These are phyloP conservation scores for Scolopax rusticola DNA, from an alignment of 2,797 vertebrate genomes.

Conservation along the genomic window DNA sequence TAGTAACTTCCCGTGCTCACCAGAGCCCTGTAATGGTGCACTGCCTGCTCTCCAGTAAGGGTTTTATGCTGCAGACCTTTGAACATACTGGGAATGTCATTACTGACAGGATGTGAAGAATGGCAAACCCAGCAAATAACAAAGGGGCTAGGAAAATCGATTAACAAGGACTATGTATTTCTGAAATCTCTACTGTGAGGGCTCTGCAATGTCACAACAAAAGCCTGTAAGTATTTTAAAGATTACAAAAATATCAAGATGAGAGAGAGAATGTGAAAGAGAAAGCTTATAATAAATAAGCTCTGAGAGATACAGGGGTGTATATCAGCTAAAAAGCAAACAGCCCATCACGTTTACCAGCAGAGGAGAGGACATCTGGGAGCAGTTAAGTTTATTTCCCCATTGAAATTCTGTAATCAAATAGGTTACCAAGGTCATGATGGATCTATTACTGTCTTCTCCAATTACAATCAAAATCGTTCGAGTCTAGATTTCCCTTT, in stretches of 20 bases:
- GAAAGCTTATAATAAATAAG: background rate
- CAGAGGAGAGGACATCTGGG: background rate
- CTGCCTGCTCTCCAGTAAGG: background rate
- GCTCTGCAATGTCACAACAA: background rate
- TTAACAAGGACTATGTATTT: background rate
- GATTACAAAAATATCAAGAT: conserved; percentile 3
- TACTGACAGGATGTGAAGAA: background rate
- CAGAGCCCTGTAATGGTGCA: background rate
- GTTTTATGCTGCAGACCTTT: conserved; percentile 1
- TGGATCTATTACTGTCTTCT: background rate
- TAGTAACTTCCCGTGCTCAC: background rate
- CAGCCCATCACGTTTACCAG: background rate
- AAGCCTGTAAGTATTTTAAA: background rate
- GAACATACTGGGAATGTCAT: background rate
- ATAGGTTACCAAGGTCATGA: background rate
- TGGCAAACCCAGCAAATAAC: background rate
- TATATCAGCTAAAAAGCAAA: background rate
- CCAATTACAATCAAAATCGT: background rate
- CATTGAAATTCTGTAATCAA: background rate
- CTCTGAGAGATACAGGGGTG: background rate
- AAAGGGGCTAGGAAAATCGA: background rate
- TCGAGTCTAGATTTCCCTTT: background rate
- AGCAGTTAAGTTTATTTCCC: background rate
- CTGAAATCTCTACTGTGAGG: background rate
- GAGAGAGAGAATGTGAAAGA: background rate